These are phyloP conservation scores for Glaucomys volans DNA, from an alignment of 2,113 vertebrate genomes.

Conservation along the genomic window DNA sequence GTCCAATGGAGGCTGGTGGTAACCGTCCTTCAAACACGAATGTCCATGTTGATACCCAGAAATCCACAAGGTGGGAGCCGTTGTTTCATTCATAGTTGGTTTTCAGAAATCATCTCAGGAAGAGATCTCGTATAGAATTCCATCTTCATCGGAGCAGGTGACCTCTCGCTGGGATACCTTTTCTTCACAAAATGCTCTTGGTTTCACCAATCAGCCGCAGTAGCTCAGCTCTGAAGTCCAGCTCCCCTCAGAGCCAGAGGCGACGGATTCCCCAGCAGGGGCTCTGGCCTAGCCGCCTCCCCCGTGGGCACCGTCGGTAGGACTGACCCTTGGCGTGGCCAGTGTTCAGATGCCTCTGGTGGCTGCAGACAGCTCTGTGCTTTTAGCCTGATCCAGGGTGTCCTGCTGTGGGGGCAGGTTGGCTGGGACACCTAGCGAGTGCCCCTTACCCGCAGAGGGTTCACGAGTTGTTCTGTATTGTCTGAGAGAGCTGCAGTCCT, in stretches of 20 bases:
- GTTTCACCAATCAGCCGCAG: neutral
- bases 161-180: neutral
- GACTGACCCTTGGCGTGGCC: no score
- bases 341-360: neutral
- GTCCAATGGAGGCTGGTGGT: no score
- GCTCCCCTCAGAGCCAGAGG: neutral
- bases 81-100: neutral
- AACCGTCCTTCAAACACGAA: neutral
- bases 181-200: neutral
- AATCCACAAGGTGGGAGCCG: neutral
- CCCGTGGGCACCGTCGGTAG: no score
- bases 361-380: fast-evolving
- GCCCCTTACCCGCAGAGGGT: no score
- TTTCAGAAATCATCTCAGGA: neutral
- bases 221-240: no score
- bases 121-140: neutral
- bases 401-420: no score
- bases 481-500: no score
- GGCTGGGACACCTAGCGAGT: no score
- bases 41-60: neutral
- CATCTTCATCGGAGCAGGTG: neutral
- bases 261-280: neutral
- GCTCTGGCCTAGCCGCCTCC: no score
- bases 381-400: no score
- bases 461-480: fast-evolving